Evolutionary conservation across 2,888 invertebrate species (phyloP), one percentile per base, ranked within the genome.

Genomic region (Protonemura montana): DNA sequence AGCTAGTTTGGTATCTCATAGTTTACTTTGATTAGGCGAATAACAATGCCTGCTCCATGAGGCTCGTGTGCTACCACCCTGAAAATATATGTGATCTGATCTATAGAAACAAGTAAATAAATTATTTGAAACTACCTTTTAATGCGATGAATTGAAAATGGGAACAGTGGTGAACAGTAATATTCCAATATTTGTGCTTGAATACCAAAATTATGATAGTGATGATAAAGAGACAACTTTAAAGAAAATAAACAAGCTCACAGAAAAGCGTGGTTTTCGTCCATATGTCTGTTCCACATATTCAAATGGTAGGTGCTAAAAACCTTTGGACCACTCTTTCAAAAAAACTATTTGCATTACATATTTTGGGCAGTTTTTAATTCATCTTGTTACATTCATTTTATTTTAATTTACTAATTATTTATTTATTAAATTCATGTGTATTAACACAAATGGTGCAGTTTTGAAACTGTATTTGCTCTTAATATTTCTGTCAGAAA

Each of bases 181-280:
- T 76, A 91, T 91, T 90, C 91, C 91, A 87, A 88, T 90, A 87
- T 91, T 91, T 89, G 90, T 91, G 87, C 90, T 91, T 87, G 91
- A 91, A 87, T 89, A 90, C 88, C 90, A 91, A 87, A 81, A 81
- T 30, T 81, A 81, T 81, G n/a, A 81, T 29, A 81, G 81, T n/a
- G 59, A 59, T 59, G 59, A 59, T 59, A 59, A 59, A 59, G 59
- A 59, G 59, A 2, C 59, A 21, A 59, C 59, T 59, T 10, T 21
- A 21, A 59, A 59, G 59, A 59, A 59, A 21, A 59, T 10, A 21
- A 59, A 59, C 21, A 59, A 59, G 59, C 21, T 7, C 21, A 1
- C 59, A 7, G 59, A 59, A 21, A 59, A 59, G 21, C 13, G 59
- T 16, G 59, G 21, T 13, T 59, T 59, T 21, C 59, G 59, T 10